phyloP scores from a whole-genome alignment of 2,888 invertebrate genomes.

The Sylvicola cinctus region DNA sequence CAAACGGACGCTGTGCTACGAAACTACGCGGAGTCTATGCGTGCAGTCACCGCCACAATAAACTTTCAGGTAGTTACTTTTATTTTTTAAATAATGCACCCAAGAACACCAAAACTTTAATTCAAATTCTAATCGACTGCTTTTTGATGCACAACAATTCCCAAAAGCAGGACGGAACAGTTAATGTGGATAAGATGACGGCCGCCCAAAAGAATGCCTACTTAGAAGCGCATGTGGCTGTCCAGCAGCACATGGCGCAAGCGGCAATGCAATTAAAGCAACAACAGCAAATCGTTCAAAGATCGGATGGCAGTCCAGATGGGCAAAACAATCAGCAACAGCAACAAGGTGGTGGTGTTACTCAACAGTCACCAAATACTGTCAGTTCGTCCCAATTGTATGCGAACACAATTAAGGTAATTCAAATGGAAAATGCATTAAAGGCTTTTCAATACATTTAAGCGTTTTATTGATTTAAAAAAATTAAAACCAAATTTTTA shows the following conservation, averaged over 20 bases:
- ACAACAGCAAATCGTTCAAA: slow-evolving; percentile 14
- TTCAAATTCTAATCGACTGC: not conserved
- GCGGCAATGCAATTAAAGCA: slow-evolving; percentile 35
- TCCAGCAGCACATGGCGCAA: slow-evolving; percentile 58
- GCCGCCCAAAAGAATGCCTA: slow-evolving; percentile 54
- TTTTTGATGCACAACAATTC: slow-evolving; percentile 3
- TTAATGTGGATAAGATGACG: slow-evolving; percentile 58
- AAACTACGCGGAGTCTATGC: slow-evolving; percentile 47
- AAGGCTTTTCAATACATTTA: not conserved
- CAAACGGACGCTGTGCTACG: slow-evolving; percentile 42
- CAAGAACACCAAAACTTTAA: slow-evolving; percentile 4
- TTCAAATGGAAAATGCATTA: not conserved
- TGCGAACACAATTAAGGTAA: not conserved
- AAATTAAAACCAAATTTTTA: too few relatives aligned
- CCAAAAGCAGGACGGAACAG: slow-evolving; percentile 34
- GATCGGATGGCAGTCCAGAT: slow-evolving; percentile 4
- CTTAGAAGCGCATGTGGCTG: slow-evolving; percentile 51
- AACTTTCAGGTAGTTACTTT: slow-evolving; percentile 35
- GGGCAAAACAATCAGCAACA: slow-evolving; percentile 2
- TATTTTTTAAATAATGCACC: too few relatives aligned
- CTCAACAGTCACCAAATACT: not conserved
- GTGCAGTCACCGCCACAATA: slow-evolving; percentile 42
- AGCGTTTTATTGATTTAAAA: too few relatives aligned
- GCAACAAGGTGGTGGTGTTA: not conserved
- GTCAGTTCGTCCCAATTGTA: not conserved